These are phyloP conservation scores for Volucella zonaria DNA, from an alignment of 2,888 invertebrate species.

Conservation along the genomic window DNA sequence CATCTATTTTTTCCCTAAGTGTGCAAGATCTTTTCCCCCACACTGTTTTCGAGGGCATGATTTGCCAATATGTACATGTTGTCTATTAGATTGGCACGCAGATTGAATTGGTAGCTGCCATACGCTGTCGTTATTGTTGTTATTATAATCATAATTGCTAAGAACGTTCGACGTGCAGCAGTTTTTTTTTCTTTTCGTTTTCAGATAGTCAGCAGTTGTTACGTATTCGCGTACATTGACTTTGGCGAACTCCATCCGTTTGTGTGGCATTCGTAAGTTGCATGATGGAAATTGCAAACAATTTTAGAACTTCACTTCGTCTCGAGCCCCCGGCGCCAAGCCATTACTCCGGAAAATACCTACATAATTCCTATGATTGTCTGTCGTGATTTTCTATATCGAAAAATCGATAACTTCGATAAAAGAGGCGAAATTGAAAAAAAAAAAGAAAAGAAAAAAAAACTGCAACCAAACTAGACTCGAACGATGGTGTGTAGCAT, in stretches of 20 bases:
- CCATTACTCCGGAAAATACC: conserved; percentile 1
- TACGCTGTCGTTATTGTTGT: conserved; percentile 30
- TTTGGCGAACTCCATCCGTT: neutral
- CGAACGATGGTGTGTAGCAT: neutral
- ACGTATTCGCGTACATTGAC: conserved; percentile 17
- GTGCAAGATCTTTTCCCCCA: neutral
- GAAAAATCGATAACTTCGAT: conserved; percentile 38
- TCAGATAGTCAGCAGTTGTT: neutral
- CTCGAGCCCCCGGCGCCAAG: neutral
- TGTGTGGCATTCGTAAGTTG: conserved; percentile 24
- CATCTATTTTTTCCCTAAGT: neutral
- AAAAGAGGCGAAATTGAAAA: neutral
- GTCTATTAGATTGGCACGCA: conserved; percentile 30
- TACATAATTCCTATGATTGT: conserved; percentile 19
- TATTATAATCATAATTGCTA: conserved; percentile 53
- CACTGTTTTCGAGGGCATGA: conserved; percentile 31
- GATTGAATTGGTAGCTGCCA: conserved; percentile 46
- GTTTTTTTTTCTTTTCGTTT: conserved; percentile 10
- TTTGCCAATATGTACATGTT: conserved; percentile 23
- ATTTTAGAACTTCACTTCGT: conserved; percentile 27
- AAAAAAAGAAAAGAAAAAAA: neutral
- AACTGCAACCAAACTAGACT: conserved; percentile 24
- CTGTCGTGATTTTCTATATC: conserved; percentile 26
- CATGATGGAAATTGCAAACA: conserved; percentile 48
- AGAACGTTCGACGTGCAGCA: conserved; percentile 23